Evolutionary conservation across 92 coral and sea anemone genomes (phyloP).

Genomic region (Palythoa heliodiscus): DNA sequence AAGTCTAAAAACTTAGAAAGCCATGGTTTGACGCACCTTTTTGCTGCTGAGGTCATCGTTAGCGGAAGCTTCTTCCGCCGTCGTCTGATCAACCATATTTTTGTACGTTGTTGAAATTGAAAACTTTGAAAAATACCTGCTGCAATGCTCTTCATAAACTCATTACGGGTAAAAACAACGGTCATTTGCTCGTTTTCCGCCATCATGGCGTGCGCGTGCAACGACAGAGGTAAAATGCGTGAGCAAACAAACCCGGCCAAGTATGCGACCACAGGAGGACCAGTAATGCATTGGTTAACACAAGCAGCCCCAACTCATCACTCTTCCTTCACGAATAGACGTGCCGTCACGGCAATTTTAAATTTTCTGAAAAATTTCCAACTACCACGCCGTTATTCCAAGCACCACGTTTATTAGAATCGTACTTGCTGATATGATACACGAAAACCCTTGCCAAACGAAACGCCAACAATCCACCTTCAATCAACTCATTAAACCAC

Average conservation of each 20-base stretch:
- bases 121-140: neutral
- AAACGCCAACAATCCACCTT: too few species aligned
- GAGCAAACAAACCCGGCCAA: constrained; percentile 9
- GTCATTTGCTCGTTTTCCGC: constrained; percentile 38
- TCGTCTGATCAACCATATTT: constrained; percentile 31
- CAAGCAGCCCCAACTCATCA: neutral
- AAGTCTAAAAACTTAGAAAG: neutral
- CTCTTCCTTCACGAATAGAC: too few species aligned
- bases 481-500: too few species aligned
- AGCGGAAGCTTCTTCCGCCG: neutral
- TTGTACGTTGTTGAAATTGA: neutral
- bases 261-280: neutral
- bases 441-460: too few species aligned
- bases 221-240: constrained; percentile 12
- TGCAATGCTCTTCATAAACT: neutral
- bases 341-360: too few species aligned
- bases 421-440: too few species aligned
- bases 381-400: too few species aligned
- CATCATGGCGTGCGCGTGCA: constrained; percentile 44
- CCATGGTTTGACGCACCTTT: constrained; percentile 1
- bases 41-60: neutral
- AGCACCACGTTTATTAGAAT: too few species aligned
- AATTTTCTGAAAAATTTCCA: too few species aligned
- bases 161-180: constrained; percentile 14
- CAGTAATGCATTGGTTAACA: neutral